phyloP scores from a whole-genome alignment of 2,888 invertebrate genomes.

The Papilio demoleus region DNA sequence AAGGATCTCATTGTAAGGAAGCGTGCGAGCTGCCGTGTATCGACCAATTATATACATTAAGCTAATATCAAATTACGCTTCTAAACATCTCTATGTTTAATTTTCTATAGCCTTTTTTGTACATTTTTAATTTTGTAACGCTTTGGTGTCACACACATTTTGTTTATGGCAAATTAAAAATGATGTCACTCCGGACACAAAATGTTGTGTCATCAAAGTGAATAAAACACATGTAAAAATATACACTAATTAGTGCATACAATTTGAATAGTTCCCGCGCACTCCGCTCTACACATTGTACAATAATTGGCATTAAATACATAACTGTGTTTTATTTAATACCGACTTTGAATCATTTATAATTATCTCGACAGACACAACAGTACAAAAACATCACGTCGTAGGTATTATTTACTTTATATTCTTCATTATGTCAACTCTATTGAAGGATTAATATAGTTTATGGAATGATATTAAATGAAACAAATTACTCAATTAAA shows the following conservation, averaged over 20 bases:
- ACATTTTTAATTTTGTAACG: conserved; percentile 15
- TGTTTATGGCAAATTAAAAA: background rate
- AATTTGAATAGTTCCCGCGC: conserved; percentile 28
- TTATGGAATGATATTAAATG: background rate
- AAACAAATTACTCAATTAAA: conserved; percentile 16
- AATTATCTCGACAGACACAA: background rate
- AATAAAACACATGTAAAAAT: background rate
- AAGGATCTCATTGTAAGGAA: conserved; percentile 28
- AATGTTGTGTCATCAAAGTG: background rate
- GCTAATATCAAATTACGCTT: conserved; percentile 34
- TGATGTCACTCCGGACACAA: background rate
- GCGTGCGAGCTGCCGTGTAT: conserved; percentile 14
- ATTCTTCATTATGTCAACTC: too few relatives aligned
- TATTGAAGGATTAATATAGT: background rate
- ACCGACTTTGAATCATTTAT: background rate
- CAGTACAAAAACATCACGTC: background rate
- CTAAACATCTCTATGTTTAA: conserved; percentile 26
- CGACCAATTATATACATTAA: conserved; percentile 35
- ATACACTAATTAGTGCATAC: background rate
- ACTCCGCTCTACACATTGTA: conserved; percentile 26
- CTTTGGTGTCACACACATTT: background rate
- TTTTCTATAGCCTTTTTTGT: conserved; percentile 30
- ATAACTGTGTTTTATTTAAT: conserved; percentile 23
- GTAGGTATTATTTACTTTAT: too few relatives aligned
- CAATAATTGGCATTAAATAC: conserved; percentile 36